These are phyloP conservation scores for Poecilobothrus nobilitatus DNA, from an alignment of 2,888 invertebrate species.

Conservation along the genomic window DNA sequence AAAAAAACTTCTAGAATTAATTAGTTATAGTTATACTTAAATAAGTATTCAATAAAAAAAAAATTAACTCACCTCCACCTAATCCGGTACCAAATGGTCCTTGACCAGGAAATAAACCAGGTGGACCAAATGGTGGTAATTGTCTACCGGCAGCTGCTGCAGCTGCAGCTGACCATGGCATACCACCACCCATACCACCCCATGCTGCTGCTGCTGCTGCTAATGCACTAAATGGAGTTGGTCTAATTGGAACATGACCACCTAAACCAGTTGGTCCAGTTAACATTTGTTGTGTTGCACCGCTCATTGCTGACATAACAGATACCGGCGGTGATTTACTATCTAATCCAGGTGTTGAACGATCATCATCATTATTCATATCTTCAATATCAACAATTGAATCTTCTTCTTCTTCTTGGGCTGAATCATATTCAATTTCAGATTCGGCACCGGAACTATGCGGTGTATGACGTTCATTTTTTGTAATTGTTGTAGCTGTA, in stretches of 20 bases:
- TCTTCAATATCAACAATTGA: slow-evolving; percentile 76
- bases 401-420: slow-evolving; percentile 46
- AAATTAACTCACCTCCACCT: slow-evolving; percentile 45
- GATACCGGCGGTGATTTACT: slow-evolving; percentile 36
- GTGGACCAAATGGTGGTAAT: slow-evolving; percentile 52
- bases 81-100: slow-evolving; percentile 45
- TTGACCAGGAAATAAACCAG: slow-evolving; percentile 59
- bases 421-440: slow-evolving; percentile 42
- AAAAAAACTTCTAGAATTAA: too few species aligned
- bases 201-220: slow-evolving; percentile 64
- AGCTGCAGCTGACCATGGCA: slow-evolving; percentile 50
- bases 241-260: slow-evolving; percentile 58
- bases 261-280: slow-evolving; percentile 41
- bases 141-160: slow-evolving; percentile 47
- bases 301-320: slow-evolving; percentile 27
- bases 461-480: slow-evolving; percentile 43
- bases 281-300: slow-evolving; percentile 31
- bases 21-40: too few species aligned
- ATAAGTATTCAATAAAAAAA: too few species aligned
- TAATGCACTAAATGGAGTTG: slow-evolving; percentile 66
- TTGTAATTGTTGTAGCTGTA: slow-evolving; percentile 28
- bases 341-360: slow-evolving; percentile 42
- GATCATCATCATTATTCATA: slow-evolving; percentile 49
- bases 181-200: slow-evolving; percentile 51
- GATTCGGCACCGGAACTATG: slow-evolving; percentile 43